Conservation (phyloP, 2,113 vertebrate species). For the Nansenia antarctica region DNA sequence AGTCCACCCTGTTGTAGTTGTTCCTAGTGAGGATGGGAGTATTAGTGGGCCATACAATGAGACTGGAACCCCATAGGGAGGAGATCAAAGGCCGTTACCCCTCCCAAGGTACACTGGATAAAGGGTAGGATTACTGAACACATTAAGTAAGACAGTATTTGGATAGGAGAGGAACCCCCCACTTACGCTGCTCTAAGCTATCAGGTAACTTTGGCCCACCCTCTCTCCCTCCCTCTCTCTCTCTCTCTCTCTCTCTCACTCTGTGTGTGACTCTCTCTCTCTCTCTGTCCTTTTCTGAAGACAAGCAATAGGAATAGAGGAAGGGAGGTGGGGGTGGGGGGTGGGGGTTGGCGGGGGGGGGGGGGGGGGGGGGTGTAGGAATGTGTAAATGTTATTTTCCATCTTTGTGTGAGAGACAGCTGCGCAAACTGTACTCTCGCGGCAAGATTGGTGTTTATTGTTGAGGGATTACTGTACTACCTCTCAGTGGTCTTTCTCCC, state of each 20-base stretch:
- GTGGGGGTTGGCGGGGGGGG: too few species aligned
- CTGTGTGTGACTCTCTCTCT: too few species aligned
- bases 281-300: constrained; percentile 14
- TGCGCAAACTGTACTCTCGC: constrained; percentile 50
- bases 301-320: constrained; percentile 4
- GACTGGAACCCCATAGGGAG: neutral
- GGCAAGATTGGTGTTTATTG: constrained; percentile 54
- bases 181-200: constrained; percentile 31
- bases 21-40: neutral
- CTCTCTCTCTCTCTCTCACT: neutral
- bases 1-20: neutral
- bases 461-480: constrained; percentile 51
- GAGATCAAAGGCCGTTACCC: constrained; percentile 1
- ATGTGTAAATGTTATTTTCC: constrained; percentile 56
- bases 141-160: constrained; percentile 53
- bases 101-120: constrained; percentile 42
- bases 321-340: too few species aligned
- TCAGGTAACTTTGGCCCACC: constrained; percentile 27
- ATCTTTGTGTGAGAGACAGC: constrained; percentile 49
- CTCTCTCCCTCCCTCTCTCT: neutral
- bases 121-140: constrained; percentile 39
- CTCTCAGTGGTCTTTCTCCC: constrained; percentile 15
- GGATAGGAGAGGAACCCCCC: constrained; percentile 32
- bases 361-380: constrained; percentile 26
- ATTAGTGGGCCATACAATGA: neutral